Evolutionary conservation across 2,113 vertebrate genomes (phyloP).

Genomic region (Galbula dea): DNA sequence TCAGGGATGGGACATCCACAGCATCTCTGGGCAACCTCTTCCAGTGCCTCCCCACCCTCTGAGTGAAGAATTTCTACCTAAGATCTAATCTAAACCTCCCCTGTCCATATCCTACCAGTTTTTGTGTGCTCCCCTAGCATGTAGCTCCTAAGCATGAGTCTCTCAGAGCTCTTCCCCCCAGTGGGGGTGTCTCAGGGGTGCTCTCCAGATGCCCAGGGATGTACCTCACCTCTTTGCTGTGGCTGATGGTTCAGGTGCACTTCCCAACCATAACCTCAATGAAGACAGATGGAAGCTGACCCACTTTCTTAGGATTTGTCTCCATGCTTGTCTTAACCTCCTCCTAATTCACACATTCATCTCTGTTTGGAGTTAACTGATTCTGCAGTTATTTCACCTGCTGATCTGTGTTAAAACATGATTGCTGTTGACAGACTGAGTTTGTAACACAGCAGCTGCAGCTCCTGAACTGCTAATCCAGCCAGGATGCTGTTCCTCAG

Average conservation of each 20-base stretch:
- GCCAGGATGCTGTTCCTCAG: not conserved
- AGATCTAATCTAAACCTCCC: too few relatives aligned
- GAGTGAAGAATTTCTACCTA: too few relatives aligned
- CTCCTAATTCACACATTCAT: not conserved
- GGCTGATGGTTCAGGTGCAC: not conserved
- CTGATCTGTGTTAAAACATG: not conserved
- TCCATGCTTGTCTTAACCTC: not conserved
- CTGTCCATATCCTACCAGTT: too few relatives aligned
- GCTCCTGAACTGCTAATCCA: not conserved
- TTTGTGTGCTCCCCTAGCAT: too few relatives aligned
- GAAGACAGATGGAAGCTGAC: not conserved
- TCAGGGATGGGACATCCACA: too few relatives aligned
- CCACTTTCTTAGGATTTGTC: not conserved
- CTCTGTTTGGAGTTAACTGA: not conserved
- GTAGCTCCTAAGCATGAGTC: accelerated
- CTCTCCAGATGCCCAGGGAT: accelerated
- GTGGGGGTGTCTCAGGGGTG: not conserved
- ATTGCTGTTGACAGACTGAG: not conserved
- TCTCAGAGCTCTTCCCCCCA: accelerated
- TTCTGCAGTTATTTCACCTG: not conserved
- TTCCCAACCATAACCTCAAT: not conserved
- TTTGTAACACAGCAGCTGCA: not conserved
- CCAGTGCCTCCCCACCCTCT: too few relatives aligned
- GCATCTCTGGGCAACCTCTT: too few relatives aligned
- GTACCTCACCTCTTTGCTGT: not conserved